Evolutionary conservation across 1,140 invertebrate species (phyloP), one percentile per base, ranked within the genome.

Genomic region (Harlomillsia oculata): DNA sequence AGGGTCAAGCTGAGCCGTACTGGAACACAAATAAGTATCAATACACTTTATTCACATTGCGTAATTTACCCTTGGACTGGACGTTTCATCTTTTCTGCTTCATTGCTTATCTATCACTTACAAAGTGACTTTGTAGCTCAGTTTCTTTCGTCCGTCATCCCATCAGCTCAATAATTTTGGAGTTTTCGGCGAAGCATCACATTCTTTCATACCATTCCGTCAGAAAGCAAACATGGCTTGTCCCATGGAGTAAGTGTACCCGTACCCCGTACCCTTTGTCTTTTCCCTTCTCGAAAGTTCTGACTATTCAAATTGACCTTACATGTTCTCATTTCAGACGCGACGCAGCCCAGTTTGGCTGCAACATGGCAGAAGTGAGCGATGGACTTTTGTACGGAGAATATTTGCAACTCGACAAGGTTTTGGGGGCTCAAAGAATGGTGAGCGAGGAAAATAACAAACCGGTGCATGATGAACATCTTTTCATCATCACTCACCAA

Each of bases 401-500:
- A 67, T 93, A 93, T 68, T 74, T 94, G 36, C 82, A 86, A 77
- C 75, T 99, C 64, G 89, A 97, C 68, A 89, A 91, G 68, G 74
- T 99, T 16, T 75, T 99, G 13, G 76, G 75, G 14, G 84, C 91
- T 8, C 94, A 98, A 73, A 76, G 80, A 43, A 78, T 94, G 73
- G 74, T 90, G 3, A 94, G 89, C 60, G 76, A 75, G 25, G 76
- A 84, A 70, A n/a, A 70, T 69, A 76, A 80, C 36, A 76, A 78
- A 54, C 78, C 80, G 0, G 88, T 96, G 0, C 94, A 97, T 62
- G 96, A 99, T 72, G 96, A 99, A 69, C 95, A 98, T 75, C 77
- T 98, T 2, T 98, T 98, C 70, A 97, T 97, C 43, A 77, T 98
- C 9, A 97, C 90, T 25, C 94, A 98, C 77, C 94, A 98, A 87